Evolutionary conservation across 2,113 vertebrate genomes (phyloP), one percentile per base, ranked within the genome.

Genomic region (Deroptyus accipitrinus): DNA sequence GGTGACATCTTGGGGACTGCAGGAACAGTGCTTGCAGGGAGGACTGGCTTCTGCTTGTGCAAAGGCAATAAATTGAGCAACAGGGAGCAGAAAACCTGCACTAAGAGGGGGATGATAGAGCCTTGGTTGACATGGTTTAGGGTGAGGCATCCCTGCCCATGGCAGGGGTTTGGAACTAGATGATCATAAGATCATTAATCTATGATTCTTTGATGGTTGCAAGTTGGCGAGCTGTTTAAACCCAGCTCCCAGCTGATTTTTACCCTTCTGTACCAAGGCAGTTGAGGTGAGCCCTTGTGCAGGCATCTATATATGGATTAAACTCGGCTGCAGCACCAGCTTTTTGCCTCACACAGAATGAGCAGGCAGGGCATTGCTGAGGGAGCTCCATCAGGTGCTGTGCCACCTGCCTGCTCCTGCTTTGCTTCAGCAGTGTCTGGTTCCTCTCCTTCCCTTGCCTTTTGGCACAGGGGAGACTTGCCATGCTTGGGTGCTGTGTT

Each of bases 371-470:
- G 30, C 55, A 22, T 28, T 41, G 30, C 61, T 5, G 2, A 0
- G 3, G 62, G 59, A 49, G 37, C 59, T n/a, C 44, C 51, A 0
- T 1, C 0, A 0, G 22, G 23, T 48, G 9, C 62, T 61, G 87
- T 68, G 19, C 27, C 11, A 25, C n/a, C 25, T 9, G 37, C 70
- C 66, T 2, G 5, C 37, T 41, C 39, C 35, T 23, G 42, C 37
- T 42, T 13, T 8, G 11, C 83, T 51, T 0, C 0, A 83, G 49
- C 64, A 52, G 33, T 4, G 6, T 61, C 49, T 33, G 63, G 42
- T 20, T 44, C 24, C n/a, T 27, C 76, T 30, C 54, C 69, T 69
- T 13, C 14, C 57, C 28, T 41, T 13, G 16, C 30, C 31, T 57
- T 67, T 81, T 5, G 7, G 42, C 41, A 9, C 3, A 1, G 31